Evolutionary conservation across 2,797 vertebrate genomes (phyloP), one percentile per base, ranked within the genome.

Genomic region (Brotula barbata): DNA sequence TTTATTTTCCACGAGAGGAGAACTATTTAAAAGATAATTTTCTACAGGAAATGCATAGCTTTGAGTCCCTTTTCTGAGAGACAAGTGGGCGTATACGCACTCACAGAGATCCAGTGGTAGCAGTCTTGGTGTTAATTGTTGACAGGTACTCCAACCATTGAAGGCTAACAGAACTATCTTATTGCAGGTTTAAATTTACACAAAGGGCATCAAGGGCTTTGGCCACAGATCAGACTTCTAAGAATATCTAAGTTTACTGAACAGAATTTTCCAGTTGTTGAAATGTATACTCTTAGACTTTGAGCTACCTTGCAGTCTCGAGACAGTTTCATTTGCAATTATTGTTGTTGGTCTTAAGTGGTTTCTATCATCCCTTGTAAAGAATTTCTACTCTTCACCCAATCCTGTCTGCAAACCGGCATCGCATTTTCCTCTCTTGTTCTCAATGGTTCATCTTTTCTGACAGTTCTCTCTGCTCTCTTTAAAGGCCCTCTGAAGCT

Each of bases 381-480:
- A 37, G 34, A 11, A 11, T 36, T 36, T 42, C 49, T 44, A 37
- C 28, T 6, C 19, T 52, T 39, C 16, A 40, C 37, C 14, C 15
- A 17, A 21, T 44, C 6, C 42, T 36, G 20, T 65, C 48, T 28
- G n/a, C 21, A 52, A 19, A 46, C 11, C 50, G 36, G 22, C 39
- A 23, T 23, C 40, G 40, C 0, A 15, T 50, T 25, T 42, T 58
- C 21, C 37, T 22, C 47, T 52, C 50, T 33, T 44, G 21, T 7
- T 50, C 46, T 54, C 56, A 47, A 17, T 40, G 3, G 40, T 16
- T 39, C 21, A 47, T 46, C 9, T 8, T 44, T 45, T 58, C 17
- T 48, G 31, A 64, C 50, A 45, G 21, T 21, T 71, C 12, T n/a
- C 28, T 51, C 34, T 57, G 16, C 28, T 52, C 43, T 54, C 23